A percentile compares a stretch with the other conserved stretches of the same genome.
phyloP scores from a whole-genome alignment of 1,140 invertebrate species.

The Drosophila ficusphila region DNA sequence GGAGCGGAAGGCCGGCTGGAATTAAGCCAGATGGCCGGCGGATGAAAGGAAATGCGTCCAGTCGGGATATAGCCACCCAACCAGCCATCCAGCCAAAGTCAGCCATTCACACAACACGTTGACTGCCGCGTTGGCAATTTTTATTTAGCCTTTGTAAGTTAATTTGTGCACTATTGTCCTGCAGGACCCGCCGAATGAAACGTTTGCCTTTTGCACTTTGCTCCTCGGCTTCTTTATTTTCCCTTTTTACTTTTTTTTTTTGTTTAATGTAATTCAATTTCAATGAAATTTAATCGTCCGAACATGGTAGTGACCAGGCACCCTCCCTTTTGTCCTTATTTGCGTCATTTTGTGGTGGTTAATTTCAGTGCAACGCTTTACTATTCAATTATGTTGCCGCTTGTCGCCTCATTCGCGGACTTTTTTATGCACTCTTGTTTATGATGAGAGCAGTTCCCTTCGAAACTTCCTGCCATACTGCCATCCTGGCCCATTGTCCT shows the following conservation, averaged over 20 bases:
- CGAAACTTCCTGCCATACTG: constrained; percentile 12
- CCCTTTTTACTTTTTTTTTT: constrained; percentile 12
- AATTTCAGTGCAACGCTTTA: constrained; percentile 80
- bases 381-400: constrained; percentile 78
- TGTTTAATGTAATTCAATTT: constrained; percentile 82
- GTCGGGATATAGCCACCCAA: constrained; percentile 11
- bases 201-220: constrained; percentile 73
- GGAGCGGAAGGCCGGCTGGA: constrained; percentile 15
- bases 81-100: too few species aligned
- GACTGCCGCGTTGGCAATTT: constrained; percentile 72
- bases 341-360: constrained; percentile 82
- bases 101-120: constrained; percentile 45
- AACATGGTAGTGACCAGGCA: constrained; percentile 44
- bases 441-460: constrained; percentile 26
- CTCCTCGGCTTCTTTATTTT: constrained; percentile 13
- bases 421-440: constrained; percentile 78
- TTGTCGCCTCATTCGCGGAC: constrained; percentile 49
- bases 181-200: constrained; percentile 34
- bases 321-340: constrained; percentile 65
- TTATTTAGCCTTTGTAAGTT: constrained; percentile 82
- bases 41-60: constrained; percentile 44
- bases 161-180: constrained; percentile 78
- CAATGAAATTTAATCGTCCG: constrained; percentile 82
- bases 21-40: constrained; percentile 55
- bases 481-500: constrained; percentile 66